Conservation (phyloP, 2,888 invertebrate genomes). For the Phortica okadai region DNA sequence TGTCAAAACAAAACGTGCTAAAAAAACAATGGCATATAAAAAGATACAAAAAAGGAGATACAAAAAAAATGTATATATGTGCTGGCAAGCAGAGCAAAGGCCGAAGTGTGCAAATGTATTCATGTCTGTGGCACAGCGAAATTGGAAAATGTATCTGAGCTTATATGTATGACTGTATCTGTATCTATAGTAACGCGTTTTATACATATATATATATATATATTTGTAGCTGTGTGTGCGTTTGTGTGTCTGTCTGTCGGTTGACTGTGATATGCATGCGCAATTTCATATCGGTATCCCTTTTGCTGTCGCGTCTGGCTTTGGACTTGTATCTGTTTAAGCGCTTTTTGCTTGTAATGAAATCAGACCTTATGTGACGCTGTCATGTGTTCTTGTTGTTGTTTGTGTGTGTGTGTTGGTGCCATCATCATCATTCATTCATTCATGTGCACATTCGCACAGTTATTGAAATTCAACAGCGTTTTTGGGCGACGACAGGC, state of each 20-base stretch:
- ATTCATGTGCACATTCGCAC: slow-evolving; percentile 54
- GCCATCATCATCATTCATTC: slow-evolving; percentile 43
- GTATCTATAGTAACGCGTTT: neutral
- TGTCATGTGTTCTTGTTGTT: slow-evolving; percentile 33
- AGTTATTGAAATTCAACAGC: slow-evolving; percentile 66
- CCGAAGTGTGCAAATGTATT: slow-evolving; percentile 60
- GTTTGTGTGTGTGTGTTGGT: slow-evolving; percentile 28
- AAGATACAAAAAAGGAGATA: slow-evolving; percentile 41
- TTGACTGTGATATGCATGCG: slow-evolving; percentile 20
- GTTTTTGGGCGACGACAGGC: slow-evolving; percentile 63
- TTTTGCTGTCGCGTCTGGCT: slow-evolving; percentile 17
- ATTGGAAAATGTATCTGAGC: slow-evolving; percentile 63
- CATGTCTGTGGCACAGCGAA: slow-evolving; percentile 59
- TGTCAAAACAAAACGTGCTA: slow-evolving; percentile 19
- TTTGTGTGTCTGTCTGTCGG: slow-evolving; percentile 1
- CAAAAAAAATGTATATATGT: slow-evolving; percentile 46
- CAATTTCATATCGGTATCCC: slow-evolving; percentile 22
- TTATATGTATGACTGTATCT: slow-evolving; percentile 10
- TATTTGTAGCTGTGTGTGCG: slow-evolving; percentile 8
- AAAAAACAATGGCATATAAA: slow-evolving; percentile 12
- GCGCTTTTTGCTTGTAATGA: slow-evolving; percentile 71
- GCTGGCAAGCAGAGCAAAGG: slow-evolving; percentile 67
- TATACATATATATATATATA: neutral
- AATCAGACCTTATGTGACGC: slow-evolving; percentile 66
- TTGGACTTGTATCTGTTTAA: slow-evolving; percentile 53